A percentile compares a stretch with the other conserved stretches of the same genome.
Evolutionary conservation across 2,797 vertebrate genomes (phyloP).

Genomic region (Xiphophorus birchmanni): DNA sequence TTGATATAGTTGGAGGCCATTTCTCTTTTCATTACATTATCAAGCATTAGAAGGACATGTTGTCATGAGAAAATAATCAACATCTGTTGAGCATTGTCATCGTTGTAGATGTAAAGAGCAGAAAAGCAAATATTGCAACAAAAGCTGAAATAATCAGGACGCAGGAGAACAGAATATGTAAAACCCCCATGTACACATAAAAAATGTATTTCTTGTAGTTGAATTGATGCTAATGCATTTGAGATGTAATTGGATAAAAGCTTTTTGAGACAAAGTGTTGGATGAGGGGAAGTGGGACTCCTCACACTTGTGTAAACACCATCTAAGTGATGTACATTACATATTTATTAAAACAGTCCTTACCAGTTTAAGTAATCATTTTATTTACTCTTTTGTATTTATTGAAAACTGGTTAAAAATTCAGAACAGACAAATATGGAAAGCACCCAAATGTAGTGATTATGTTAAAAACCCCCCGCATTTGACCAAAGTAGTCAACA

Average conservation of each 20-base stretch:
- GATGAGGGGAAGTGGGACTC: slow-evolving; percentile 63
- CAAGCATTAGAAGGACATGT: slow-evolving; percentile 44
- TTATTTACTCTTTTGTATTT: slow-evolving; percentile 1
- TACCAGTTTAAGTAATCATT: slow-evolving; percentile 25
- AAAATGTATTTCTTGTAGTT: slow-evolving; percentile 54
- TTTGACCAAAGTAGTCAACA: background rate
- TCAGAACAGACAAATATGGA: slow-evolving; percentile 1
- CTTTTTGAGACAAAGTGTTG: slow-evolving; percentile 69
- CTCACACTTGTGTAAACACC: slow-evolving; percentile 71
- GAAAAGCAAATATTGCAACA: background rate
- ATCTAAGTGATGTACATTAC: slow-evolving; percentile 51
- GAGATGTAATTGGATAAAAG: slow-evolving; percentile 70
- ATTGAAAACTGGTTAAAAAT: slow-evolving; percentile 6
- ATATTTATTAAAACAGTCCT: slow-evolving; percentile 54
- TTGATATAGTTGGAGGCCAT: slow-evolving; percentile 51
- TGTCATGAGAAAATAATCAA: slow-evolving; percentile 44
- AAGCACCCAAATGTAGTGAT: background rate
- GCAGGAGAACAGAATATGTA: slow-evolving; percentile 47
- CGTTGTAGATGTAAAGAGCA: slow-evolving; percentile 13
- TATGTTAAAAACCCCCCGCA: background rate
- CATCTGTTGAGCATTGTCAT: slow-evolving; percentile 58
- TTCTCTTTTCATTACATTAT: slow-evolving; percentile 74
- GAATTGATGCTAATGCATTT: slow-evolving; percentile 77
- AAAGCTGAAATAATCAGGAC: slow-evolving; percentile 19
- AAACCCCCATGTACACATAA: slow-evolving; percentile 52